These are phyloP conservation scores for Leiothrix lutea DNA, from an alignment of 2,113 vertebrate genomes.

Conservation along the genomic window DNA sequence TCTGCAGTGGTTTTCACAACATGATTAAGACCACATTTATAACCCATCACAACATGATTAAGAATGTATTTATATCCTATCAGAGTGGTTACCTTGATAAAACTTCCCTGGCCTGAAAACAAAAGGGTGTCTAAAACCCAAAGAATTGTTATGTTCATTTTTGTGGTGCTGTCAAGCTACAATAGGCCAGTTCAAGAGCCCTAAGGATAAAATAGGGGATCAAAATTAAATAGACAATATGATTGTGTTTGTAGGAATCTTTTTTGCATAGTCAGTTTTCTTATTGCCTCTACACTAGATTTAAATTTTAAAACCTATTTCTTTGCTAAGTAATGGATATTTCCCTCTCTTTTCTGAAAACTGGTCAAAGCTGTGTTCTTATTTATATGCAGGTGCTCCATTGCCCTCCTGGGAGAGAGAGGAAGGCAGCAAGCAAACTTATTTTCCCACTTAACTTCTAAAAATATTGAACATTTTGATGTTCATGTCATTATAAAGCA, in stretches of 20 bases:
- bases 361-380: neutral
- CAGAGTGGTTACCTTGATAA: neutral
- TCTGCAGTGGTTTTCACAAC: neutral
- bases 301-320: neutral
- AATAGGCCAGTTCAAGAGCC: neutral
- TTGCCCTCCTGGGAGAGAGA: neutral
- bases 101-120: neutral
- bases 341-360: neutral
- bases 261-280: neutral
- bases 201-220: neutral
- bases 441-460: neutral
- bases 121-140: neutral
- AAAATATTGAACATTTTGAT: slow-evolving; percentile 36
- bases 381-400: neutral
- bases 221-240: neutral
- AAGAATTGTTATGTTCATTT: neutral
- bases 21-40: neutral
- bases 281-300: neutral
- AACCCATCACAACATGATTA: neutral
- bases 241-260: neutral
- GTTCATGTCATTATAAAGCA: slow-evolving; percentile 4
- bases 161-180: accelerated
- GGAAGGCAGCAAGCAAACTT: neutral
- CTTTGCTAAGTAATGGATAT: neutral
- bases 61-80: neutral